These are phyloP conservation scores for Elgonia sp. DNA, from an alignment of 2,888 invertebrate species.

Conservation along the genomic window DNA sequence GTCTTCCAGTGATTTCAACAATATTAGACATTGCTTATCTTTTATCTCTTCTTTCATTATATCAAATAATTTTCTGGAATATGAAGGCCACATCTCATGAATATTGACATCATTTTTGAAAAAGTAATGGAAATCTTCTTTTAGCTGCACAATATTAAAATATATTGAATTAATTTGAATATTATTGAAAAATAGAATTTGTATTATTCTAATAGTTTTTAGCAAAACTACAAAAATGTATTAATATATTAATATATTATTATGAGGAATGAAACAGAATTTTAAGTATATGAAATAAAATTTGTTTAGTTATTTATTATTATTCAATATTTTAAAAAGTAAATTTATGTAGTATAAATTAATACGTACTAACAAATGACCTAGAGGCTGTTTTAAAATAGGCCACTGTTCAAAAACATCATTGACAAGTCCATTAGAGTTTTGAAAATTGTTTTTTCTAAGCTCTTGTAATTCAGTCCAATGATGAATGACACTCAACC, in stretches of 20 bases:
- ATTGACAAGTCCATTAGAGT: not conserved
- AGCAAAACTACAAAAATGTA: no score
- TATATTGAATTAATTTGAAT: not conserved
- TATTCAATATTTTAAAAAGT: not conserved
- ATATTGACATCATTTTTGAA: conserved; percentile 11
- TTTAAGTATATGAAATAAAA: no score
- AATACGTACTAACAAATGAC: conserved; percentile 54
- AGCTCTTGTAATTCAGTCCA: no score
- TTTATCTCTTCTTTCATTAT: conserved; percentile 4
- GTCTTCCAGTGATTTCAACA: conserved; percentile 1
- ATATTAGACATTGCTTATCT: not conserved
- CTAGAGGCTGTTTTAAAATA: conserved; percentile 50
- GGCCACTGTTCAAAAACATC: conserved; percentile 56
- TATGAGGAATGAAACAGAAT: no score
- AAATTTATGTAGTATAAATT: no score
- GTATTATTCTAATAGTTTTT: no score
- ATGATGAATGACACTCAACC: no score
- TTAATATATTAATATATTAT: no score
- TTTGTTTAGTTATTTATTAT: not conserved
- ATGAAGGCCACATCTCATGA: conserved; percentile 56
- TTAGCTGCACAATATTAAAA: conserved; percentile 5
- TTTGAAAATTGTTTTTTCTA: no score
- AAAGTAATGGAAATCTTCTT: conserved; percentile 8
- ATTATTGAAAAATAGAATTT: no score
- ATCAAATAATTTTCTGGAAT: not conserved